These are phyloP conservation scores for Aramus guarauna DNA, from an alignment of 2,113 vertebrate genomes.

Conservation along the genomic window DNA sequence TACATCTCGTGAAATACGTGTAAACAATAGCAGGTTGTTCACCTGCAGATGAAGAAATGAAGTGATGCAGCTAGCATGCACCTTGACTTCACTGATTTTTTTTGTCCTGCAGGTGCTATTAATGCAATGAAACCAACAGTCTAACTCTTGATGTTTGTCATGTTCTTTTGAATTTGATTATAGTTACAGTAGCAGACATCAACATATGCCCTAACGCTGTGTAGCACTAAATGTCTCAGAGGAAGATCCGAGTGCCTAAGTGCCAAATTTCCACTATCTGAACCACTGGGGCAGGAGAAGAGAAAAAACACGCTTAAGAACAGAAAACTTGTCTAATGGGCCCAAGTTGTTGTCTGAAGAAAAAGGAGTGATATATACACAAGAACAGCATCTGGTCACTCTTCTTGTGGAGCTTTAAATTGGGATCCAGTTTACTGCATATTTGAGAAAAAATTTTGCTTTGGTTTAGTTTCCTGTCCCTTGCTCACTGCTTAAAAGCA, in stretches of 20 bases:
- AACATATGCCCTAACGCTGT: neutral
- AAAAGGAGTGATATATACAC: neutral
- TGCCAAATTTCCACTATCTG: neutral
- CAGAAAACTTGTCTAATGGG: neutral
- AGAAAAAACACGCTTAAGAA: neutral
- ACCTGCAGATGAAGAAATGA: neutral
- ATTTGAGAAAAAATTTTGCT: neutral
- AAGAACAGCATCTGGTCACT: neutral
- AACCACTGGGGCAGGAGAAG: neutral
- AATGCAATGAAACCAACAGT: neutral
- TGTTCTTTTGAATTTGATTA: neutral
- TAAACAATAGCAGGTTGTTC: neutral
- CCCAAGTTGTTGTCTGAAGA: neutral
- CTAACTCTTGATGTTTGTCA: neutral
- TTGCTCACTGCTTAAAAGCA: neutral
- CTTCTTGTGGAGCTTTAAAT: neutral
- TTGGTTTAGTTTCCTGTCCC: neutral
- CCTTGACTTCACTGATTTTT: neutral
- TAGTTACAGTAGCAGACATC: neutral
- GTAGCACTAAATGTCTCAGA: neutral
- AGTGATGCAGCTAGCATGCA: neutral
- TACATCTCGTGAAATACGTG: neutral
- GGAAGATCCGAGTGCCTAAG: neutral
- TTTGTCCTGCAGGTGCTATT: neutral
- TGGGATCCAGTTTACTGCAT: neutral